These are phyloP conservation scores for Phrixothrix hirtus DNA, from an alignment of 2,888 invertebrate genomes.

Conservation along the genomic window DNA sequence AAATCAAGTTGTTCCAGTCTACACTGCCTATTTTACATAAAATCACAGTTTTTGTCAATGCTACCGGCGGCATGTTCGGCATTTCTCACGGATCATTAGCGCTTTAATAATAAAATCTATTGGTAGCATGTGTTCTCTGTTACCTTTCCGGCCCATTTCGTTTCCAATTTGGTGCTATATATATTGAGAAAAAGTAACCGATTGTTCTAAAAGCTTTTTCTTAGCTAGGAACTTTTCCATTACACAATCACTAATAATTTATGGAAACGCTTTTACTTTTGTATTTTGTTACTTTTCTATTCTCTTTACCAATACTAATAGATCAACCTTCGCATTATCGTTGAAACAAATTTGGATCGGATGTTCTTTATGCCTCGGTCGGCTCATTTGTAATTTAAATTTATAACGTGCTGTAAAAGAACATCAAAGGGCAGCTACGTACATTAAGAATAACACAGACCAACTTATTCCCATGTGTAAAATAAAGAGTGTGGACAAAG, in stretches of 20 bases:
- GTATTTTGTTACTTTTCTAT: constrained; percentile 18
- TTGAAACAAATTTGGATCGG: neutral
- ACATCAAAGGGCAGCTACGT: constrained; percentile 5
- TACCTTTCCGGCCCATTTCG: constrained; percentile 32
- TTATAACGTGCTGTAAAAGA: neutral
- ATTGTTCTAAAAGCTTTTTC: constrained; percentile 33
- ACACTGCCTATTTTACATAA: constrained; percentile 13
- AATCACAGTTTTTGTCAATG: constrained; percentile 16
- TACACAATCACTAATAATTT: constrained; percentile 33
- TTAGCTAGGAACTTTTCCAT: constrained; percentile 33
- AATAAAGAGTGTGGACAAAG: constrained; percentile 16
- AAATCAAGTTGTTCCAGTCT: constrained; percentile 2
- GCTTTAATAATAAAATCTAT: constrained; percentile 31
- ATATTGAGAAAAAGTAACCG: constrained; percentile 29
- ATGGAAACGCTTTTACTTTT: constrained; percentile 32
- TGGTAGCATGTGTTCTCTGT: constrained; percentile 28
- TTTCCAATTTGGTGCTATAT: constrained; percentile 29
- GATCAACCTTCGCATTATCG: neutral
- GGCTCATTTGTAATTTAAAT: neutral
- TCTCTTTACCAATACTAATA: constrained; percentile 6
- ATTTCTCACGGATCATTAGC: constrained; percentile 26
- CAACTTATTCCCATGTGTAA: constrained; percentile 14
- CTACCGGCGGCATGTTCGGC: constrained; percentile 9
- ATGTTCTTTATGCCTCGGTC: neutral
- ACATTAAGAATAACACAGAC: constrained; percentile 7